Evolutionary conservation across 2,888 invertebrate genomes (phyloP), one percentile per base, ranked within the genome.

Genomic region (Eilema depressum): DNA sequence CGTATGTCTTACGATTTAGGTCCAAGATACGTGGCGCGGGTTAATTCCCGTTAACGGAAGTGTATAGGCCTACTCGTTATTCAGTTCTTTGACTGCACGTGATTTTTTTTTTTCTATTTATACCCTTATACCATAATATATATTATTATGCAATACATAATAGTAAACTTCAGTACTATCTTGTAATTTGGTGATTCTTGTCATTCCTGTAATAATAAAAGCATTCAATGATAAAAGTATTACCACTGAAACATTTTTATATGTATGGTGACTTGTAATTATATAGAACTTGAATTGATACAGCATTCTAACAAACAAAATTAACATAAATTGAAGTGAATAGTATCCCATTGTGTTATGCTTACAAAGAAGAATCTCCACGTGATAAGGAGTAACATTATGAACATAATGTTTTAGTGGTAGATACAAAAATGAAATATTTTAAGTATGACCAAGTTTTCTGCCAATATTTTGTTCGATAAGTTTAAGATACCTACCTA

Each of bases 401-500:
- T 12, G 23, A 25, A 62, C 20, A 68, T 76, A 76, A 72, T 68
- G 37, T 79, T 76, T 74, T 71, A 56, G 69, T 56, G 63, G 66
- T 63, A 41, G 41, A 53, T 53, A 59, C 17, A 53, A 37, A 57
- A 66, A 41, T 66, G 23, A 59, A 66, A 66, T 60, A 68, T 61
- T 69, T 59, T 59, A 71, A 37, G 25, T 11, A 26, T 70, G 76
- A 72, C 70, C 59, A 76, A 75, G 75, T 75, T 66, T 65, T 81
- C 64, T 69, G 76, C 65, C 66, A 71, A 75, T 26, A 41, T 68
- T 63, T 73, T 79, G 56, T 41, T 73, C 74, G 75, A 62, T 71
- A 75, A 79, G 64, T 68, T 3, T 77, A 76, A 76, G 71, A 57
- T 67, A 66, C 12, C 25, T 67, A 66, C 12, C 25, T 75, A 63